A percentile compares a stretch with the other conserved stretches of the same genome.
Evolutionary conservation across 1,140 invertebrate genomes (phyloP).

Genomic region (Sitodiplosis mosellana): DNA sequence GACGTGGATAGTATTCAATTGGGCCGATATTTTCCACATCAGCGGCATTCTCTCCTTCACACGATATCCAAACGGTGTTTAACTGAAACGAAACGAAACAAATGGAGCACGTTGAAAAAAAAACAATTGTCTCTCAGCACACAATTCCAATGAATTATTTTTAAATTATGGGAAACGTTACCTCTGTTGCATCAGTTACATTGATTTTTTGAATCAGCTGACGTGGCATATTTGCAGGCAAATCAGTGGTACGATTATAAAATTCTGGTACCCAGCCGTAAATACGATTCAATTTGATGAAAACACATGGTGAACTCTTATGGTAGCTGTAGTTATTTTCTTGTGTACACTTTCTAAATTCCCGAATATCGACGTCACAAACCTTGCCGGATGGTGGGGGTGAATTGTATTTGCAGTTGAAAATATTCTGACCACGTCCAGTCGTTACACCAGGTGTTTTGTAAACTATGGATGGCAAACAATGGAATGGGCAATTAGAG

Average conservation of each 20-base stretch:
- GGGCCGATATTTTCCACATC: constrained; percentile 76
- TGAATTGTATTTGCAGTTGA: constrained; percentile 41
- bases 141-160: background rate
- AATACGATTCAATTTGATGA: constrained; percentile 67
- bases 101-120: too few relatives aligned
- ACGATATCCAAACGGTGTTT: constrained; percentile 72
- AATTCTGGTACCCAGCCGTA: constrained; percentile 58
- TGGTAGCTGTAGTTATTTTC: constrained; percentile 55
- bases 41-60: constrained; percentile 74
- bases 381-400: constrained; percentile 42
- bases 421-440: constrained; percentile 44
- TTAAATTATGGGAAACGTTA: background rate
- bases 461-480: constrained; percentile 32
- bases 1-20: constrained; percentile 48
- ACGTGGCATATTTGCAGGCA: constrained; percentile 46
- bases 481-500: background rate
- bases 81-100: constrained; percentile 30
- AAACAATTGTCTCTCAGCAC: too few relatives aligned
- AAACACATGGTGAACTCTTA: constrained; percentile 60
- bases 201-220: constrained; percentile 32
- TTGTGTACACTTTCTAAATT: constrained; percentile 42
- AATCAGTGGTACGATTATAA: constrained; percentile 35
- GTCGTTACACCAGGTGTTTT: constrained; percentile 41
- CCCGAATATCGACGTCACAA: constrained; percentile 48
- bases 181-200: constrained; percentile 13